These are phyloP conservation scores for Cheilosia scutellata DNA, from an alignment of 2,888 invertebrate genomes.

Conservation along the genomic window DNA sequence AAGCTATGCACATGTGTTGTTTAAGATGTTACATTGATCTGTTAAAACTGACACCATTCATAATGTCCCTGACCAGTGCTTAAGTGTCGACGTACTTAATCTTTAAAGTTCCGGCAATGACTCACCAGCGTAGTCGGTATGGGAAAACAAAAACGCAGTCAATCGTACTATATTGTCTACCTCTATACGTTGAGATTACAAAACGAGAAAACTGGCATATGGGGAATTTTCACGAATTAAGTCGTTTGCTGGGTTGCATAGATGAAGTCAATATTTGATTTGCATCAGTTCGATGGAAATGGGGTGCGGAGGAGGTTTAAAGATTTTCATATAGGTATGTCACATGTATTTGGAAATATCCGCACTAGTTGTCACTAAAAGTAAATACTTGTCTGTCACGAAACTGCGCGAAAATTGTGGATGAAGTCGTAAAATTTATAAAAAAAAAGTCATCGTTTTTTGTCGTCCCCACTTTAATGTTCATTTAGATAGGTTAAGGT, in stretches of 20 bases:
- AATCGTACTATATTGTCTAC: background rate
- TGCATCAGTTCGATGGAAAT: no score
- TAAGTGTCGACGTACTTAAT: constrained; percentile 18
- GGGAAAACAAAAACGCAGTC: constrained; percentile 23
- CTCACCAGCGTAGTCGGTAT: background rate
- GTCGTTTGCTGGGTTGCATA: no score
- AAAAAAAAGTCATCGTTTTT: no score
- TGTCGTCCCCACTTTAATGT: no score
- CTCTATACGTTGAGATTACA: no score
- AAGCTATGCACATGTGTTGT: constrained; percentile 1
- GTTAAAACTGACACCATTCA: constrained; percentile 2
- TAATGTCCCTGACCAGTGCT: constrained; percentile 24
- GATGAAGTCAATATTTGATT: no score
- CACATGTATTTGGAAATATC: no score
- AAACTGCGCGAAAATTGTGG: no score
- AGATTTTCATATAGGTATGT: no score
- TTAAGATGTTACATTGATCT: background rate
- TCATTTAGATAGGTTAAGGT: no score
- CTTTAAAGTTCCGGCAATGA: constrained; percentile 36
- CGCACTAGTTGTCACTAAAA: background rate
- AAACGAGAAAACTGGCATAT: background rate
- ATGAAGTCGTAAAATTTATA: no score
- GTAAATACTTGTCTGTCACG: background rate
- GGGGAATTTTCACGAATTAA: background rate
- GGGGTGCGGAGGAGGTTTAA: no score